Evolutionary conservation across 2,113 vertebrate species (phyloP), one percentile per base, ranked within the genome.

Genomic region (Nettapus auritus): DNA sequence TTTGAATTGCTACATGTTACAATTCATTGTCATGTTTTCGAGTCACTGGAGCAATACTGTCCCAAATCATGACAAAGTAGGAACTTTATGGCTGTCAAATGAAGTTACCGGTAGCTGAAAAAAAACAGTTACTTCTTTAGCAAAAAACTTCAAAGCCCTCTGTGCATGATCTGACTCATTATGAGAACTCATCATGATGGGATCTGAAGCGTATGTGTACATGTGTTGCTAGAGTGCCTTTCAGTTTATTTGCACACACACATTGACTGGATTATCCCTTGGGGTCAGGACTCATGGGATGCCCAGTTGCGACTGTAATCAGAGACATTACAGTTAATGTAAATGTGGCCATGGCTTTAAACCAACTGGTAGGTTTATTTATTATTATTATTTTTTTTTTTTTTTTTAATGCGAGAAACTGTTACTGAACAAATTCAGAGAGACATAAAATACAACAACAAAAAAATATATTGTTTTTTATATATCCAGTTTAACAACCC

Each of bases 11-110:
- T 93, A 20, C 75, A 77, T 85, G 31, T 60, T 96, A 86, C 42
- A 94, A 78, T 78, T 46, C 56, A 85, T 71, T 55, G 66, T 93
- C 67, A 36, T 90, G 57, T 90, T 96, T 97, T 86, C 52, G 42
- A 76, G 63, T 59, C 84, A 64, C 90, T 33, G 89, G 70, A 94
- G 93, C 90, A 97, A 69, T 60, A 46, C 53, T 74, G 44, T 84
- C 90, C 50, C 52, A 88, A 94, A 97, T 95, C 81, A 97, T 94
- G 90, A 94, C 91, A 88, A 96, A 96, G 25, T n/a, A 92, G 79
- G 89, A 82, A 80, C 52, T 80, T 93, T 97, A 88, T 2, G 23
- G 74, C 70, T 96, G 82, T 96, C 95, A 97, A 88, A 95, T 50
- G 50, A 89, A 95, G 82, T 80, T 93, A 81, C 86, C 21, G 2